Conservation (phyloP, 1,140 invertebrate species). For the Ptiloglossa arizonensis region DNA sequence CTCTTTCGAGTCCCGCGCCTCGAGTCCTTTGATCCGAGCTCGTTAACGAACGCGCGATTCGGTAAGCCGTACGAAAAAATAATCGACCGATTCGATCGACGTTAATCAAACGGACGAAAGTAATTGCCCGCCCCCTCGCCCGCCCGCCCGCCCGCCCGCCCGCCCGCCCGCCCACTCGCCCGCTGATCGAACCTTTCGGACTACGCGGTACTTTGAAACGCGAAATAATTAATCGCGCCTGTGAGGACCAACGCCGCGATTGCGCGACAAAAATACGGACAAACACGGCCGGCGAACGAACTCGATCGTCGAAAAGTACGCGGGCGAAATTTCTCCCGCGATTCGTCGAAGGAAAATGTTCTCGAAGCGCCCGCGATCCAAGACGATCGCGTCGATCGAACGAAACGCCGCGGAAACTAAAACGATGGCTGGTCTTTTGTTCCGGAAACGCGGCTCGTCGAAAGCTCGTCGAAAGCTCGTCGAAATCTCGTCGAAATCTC, state of each 20-base stretch:
- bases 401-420: conserved; percentile 22
- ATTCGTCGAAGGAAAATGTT: too few relatives aligned
- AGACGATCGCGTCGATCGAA: conserved; percentile 33
- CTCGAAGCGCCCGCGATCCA: not conserved
- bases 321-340: too few relatives aligned
- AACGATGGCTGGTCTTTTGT: conserved; percentile 23
- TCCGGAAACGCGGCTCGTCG: conserved; percentile 27
- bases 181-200: not conserved
- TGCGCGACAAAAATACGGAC: not conserved
- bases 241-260: not conserved
- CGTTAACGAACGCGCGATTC: conserved; percentile 11
- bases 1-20: too few relatives aligned
- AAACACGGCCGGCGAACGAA: not conserved
- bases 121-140: conserved; percentile 11
- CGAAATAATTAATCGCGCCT: not conserved
- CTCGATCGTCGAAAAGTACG: not conserved
- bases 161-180: not conserved
- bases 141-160: not conserved
- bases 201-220: not conserved
- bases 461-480: conserved; percentile 29
- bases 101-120: conserved; percentile 26
- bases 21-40: not conserved
- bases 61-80: conserved; percentile 2
- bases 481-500: conserved; percentile 34
- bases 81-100: not conserved